Base-by-base conservation (phyloP, 2,797 vertebrate species). In the Chelon auratus region DNA sequence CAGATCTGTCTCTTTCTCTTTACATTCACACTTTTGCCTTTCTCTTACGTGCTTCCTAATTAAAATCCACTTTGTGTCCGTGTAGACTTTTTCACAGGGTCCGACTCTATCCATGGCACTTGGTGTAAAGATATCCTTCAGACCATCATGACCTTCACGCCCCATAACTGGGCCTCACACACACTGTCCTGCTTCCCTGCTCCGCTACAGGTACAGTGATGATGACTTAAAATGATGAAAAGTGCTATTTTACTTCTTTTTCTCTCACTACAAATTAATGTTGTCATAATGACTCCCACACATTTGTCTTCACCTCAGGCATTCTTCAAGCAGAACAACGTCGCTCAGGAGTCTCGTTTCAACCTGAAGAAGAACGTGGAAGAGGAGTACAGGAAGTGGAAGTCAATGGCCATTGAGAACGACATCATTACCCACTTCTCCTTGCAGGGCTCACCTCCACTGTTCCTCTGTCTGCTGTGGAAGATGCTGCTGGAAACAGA, bases 101-200 rank as follows among this genome's bases (percentile, higher is more conserved):
- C 97, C 0, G 98, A 99, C 90, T 99, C 97, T 62, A 99, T 99
- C 89, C 97, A 99, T 50, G 98, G 98, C 26, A 99, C 98, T 22
- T 99, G 98, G 98, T 99, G 98, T 91, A 99, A 99, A 89, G 98
- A 99, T 85, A 99, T 99, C 85, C 93, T 99, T 61, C 97, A 99
- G 91, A 99, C 98, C 75, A 99, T 99, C 90, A 99, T 99, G 96
- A 97, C 88, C 90, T 98, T 99, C 87, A 99, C 98, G 0, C 98
- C 98, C 65, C 98, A 99, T 82, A 99, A 99, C 87, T 99, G 98
- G 98, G 98, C 98, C 43, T 98, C 97, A 30, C 98, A 99, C 82
- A 99, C 98, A 0, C 94, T 99, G 43, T 98, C 97, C 91, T 99
- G 97, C 90, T 99, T 99, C 86, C 98, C 98, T 56, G 97, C 97